Conservation (phyloP, 2,113 vertebrate genomes). For the Manacus vitellinus region DNA sequence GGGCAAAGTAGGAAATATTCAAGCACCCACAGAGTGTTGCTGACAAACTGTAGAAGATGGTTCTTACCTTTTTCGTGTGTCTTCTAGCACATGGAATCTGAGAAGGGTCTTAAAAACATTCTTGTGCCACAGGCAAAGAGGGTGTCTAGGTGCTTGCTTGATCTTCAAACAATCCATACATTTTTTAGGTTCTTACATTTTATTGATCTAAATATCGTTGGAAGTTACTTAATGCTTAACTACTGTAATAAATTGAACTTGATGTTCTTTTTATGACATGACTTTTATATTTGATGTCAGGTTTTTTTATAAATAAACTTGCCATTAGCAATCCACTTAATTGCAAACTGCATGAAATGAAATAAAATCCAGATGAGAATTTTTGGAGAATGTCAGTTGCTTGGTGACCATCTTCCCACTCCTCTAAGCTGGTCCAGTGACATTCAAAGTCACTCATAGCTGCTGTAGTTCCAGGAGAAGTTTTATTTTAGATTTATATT, state of each 20-base stretch:
- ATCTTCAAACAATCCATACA: not conserved
- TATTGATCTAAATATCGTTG: not conserved
- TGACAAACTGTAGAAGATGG: not conserved
- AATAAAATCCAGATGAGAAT: not conserved
- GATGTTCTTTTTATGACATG: not conserved
- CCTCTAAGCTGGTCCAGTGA: not conserved
- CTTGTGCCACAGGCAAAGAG: not conserved
- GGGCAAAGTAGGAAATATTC: not conserved
- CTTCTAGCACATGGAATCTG: not conserved
- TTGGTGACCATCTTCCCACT: not conserved
- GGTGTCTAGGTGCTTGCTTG: not conserved
- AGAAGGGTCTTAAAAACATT: not conserved
- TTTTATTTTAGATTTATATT: not conserved
- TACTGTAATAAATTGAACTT: not conserved
- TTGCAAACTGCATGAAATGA: not conserved
- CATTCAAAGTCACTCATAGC: not conserved
- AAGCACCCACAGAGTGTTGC: not conserved
- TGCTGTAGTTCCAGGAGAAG: not conserved
- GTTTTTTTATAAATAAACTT: not conserved
- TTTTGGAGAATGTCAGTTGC: not conserved
- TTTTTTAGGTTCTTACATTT: not conserved
- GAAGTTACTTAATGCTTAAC: not conserved
- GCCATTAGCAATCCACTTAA: not conserved
- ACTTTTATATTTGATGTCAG: not conserved
- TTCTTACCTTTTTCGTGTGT: not conserved